phyloP scores from a whole-genome alignment of 2,888 invertebrate species.

The Ptilodon capucinus region DNA sequence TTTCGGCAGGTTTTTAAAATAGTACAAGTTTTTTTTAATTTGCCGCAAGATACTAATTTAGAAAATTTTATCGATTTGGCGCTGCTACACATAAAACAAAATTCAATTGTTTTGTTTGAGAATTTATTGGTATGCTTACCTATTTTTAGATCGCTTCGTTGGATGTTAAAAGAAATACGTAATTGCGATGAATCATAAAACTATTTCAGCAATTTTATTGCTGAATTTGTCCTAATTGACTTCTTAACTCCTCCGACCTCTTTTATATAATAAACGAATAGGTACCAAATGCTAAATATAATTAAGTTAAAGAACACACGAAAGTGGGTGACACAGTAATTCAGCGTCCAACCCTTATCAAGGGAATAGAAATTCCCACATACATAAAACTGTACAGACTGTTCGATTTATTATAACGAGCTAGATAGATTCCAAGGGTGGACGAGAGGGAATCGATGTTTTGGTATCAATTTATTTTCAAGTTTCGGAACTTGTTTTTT shows the following conservation, averaged over 20 bases:
- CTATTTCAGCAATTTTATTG: no score
- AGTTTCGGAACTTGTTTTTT: neutral
- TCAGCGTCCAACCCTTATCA: conserved; percentile 25
- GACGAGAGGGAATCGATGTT: neutral
- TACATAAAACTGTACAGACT: conserved; percentile 14
- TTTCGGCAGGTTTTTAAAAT: no score
- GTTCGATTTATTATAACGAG: conserved; percentile 1
- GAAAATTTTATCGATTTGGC: no score
- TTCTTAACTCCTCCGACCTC: neutral
- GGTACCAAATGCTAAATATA: neutral
- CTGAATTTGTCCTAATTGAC: neutral
- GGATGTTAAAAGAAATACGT: no score
- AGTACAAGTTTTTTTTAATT: no score
- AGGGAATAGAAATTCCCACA: conserved; percentile 10
- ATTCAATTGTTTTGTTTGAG: no score
- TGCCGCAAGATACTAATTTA: no score
- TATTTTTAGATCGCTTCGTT: no score
- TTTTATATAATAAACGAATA: neutral
- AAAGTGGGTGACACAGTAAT: conserved; percentile 8
- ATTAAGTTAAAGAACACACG: neutral
- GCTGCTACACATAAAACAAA: no score
- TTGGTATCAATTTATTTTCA: neutral
- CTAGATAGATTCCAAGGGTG: conserved; percentile 1
- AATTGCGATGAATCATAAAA: no score
- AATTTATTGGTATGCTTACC: no score